Conservation (phyloP, 2,113 vertebrate genomes). For the Protobothrops mucrosquamatus region DNA sequence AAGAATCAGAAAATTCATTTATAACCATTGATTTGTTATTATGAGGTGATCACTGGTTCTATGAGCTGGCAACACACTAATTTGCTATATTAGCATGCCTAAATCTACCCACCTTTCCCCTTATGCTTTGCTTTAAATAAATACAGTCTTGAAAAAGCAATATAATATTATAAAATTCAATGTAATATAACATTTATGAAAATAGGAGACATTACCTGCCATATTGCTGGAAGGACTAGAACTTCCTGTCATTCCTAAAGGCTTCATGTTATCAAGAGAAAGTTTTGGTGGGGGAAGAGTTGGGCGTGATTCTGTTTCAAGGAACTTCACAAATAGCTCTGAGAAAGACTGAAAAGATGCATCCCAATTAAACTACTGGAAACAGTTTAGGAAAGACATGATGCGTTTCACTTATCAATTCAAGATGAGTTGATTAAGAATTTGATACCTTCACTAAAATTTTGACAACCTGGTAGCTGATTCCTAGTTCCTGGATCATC, state of each 20-base stretch:
- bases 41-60: neutral
- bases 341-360: slow-evolving; percentile 88
- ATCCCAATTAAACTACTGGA: slow-evolving; percentile 27
- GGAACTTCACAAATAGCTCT: slow-evolving; percentile 95
- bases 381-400: neutral
- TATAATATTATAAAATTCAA: neutral
- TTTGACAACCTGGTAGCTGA: neutral
- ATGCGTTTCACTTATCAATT: neutral
- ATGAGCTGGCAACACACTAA: neutral
- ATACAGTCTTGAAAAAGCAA: neutral
- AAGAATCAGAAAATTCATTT: neutral
- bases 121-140: neutral
- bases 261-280: slow-evolving; percentile 80
- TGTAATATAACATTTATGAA: neutral
- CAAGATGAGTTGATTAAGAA: neutral
- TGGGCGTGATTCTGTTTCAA: slow-evolving; percentile 91
- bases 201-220: slow-evolving; percentile 69
- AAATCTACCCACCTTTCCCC: neutral
- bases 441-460: neutral
- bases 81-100: neutral
- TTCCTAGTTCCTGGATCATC: neutral
- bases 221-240: slow-evolving; percentile 34
- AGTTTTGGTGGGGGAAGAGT: slow-evolving; percentile 83
- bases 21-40: neutral
- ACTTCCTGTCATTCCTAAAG: slow-evolving; percentile 72